A percentile compares a stretch with the other conserved stretches of the same genome.
Conservation (phyloP, 2,113 vertebrate genomes). For the Tyto alba region DNA sequence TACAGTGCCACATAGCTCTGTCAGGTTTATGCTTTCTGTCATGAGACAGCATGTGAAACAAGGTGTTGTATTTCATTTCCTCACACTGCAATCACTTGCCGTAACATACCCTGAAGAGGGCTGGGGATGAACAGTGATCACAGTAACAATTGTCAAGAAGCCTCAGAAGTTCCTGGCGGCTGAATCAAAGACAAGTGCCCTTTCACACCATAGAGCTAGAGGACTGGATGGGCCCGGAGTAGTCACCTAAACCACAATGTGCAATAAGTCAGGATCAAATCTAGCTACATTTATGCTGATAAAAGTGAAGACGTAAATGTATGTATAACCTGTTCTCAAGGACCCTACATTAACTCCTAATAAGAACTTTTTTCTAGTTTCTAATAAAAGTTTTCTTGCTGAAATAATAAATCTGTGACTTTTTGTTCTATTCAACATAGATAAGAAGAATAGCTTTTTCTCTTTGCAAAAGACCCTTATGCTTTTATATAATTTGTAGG, state of each 20-base stretch:
- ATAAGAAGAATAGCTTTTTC: background rate
- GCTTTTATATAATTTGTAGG: background rate
- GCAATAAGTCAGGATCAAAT: background rate
- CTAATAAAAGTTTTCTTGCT: background rate
- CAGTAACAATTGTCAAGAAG: background rate
- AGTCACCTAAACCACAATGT: background rate
- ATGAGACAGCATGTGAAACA: background rate
- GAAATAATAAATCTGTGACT: background rate
- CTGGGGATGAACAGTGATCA: background rate
- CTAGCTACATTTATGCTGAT: background rate
- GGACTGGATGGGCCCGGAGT: background rate
- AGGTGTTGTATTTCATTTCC: background rate
- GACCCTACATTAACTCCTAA: background rate
- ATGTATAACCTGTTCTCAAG: background rate
- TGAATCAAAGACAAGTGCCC: background rate
- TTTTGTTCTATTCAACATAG: background rate
- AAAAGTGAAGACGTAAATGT: background rate
- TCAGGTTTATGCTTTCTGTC: background rate
- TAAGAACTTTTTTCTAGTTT: background rate
- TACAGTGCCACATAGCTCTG: background rate
- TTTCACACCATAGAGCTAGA: background rate
- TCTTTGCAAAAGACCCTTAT: background rate
- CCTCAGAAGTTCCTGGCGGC: background rate
- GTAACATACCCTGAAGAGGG: background rate
- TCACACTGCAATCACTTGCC: accelerated